A percentile compares a stretch with the other conserved stretches of the same genome.
Conservation (phyloP, 1,140 invertebrate genomes). For the Ceratitis capitata region DNA sequence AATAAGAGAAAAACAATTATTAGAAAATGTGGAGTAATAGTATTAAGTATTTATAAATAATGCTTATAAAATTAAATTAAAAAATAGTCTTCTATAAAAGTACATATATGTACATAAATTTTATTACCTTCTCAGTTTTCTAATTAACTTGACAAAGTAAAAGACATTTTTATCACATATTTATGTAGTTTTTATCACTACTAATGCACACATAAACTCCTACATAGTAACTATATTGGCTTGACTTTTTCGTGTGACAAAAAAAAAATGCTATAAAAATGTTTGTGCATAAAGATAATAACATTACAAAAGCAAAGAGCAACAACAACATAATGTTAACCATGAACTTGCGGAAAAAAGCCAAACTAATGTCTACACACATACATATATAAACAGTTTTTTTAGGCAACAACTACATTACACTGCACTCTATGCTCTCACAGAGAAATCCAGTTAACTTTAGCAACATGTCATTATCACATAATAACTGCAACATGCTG, state of each 20-base stretch:
- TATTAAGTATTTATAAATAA: neutral
- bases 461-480: conserved; percentile 27
- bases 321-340: neutral
- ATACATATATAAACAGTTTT: neutral
- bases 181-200: no score
- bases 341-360: conserved; percentile 43
- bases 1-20: conserved; percentile 35
- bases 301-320: no score
- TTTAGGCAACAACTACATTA: neutral
- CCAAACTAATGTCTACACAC: conserved; percentile 43
- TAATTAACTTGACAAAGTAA: no score
- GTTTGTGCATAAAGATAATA: neutral
- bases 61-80: neutral
- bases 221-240: no score
- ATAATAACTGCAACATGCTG: conserved; percentile 22
- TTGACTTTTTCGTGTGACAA: no score
- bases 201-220: no score
- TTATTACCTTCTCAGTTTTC: no score
- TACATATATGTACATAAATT: no score
- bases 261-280: neutral
- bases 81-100: no score
- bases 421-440: no score
- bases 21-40: no score
- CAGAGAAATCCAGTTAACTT: conserved; percentile 33
- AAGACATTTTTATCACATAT: no score